Percentiles rank a stretch among this genome's conserved stretches.
Conservation (phyloP, 2,888 invertebrate species). For the Drosophila niveifrons region DNA sequence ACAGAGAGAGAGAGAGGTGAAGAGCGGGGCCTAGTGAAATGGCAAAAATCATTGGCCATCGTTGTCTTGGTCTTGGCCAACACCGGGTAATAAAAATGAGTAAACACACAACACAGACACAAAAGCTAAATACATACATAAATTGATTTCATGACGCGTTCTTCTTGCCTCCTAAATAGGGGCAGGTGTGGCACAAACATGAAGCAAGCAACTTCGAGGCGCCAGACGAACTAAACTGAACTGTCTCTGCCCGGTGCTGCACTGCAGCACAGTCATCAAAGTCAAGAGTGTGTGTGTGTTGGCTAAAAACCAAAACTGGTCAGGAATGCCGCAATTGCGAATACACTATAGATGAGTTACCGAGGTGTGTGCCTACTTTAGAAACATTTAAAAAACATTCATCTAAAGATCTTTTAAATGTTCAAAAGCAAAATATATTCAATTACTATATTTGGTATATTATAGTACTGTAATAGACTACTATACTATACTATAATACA, state of each 20-base stretch:
- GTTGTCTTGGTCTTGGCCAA: conserved; percentile 32
- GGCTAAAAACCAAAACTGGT: conserved; percentile 16
- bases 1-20: conserved; percentile 3
- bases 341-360: neutral
- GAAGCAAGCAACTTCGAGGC: neutral
- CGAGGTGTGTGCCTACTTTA: neutral
- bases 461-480: too few species aligned
- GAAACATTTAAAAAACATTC: neutral
- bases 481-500: too few species aligned
- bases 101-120: conserved; percentile 23
- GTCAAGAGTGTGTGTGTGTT: conserved; percentile 36
- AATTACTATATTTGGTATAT: too few species aligned
- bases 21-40: conserved; percentile 44
- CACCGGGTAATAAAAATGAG: conserved; percentile 35
- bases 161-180: conserved; percentile 23
- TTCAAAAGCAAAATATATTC: too few species aligned
- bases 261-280: conserved; percentile 53
- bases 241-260: conserved; percentile 14
- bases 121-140: conserved; percentile 65
- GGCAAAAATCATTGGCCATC: conserved; percentile 50
- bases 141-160: conserved; percentile 74
- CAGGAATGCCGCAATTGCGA: conserved; percentile 8
- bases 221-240: neutral
- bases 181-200: conserved; percentile 25
- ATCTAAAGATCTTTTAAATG: neutral